Evolutionary conservation across 2,113 vertebrate genomes (phyloP).

Genomic region (Vidua chalybeata): DNA sequence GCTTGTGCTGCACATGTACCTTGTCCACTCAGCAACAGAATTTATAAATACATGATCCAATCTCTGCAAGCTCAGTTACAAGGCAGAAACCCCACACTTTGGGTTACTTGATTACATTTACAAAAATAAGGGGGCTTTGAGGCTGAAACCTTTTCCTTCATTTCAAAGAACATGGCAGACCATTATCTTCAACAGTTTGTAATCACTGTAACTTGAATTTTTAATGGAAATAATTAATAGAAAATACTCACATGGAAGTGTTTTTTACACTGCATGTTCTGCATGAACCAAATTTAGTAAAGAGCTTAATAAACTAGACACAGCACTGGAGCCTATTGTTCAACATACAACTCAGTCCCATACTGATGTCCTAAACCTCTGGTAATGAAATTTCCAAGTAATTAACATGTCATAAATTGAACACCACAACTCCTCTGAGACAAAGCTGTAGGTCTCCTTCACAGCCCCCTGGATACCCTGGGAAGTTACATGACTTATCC

Average conservation of each 20-base stretch:
- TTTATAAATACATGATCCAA: background rate
- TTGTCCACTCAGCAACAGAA: background rate
- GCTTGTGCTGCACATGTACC: rapidly evolving
- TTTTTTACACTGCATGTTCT: background rate
- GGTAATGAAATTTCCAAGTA: background rate
- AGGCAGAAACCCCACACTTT: background rate
- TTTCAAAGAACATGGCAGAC: background rate
- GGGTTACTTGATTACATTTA: background rate
- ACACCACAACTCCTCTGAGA: background rate
- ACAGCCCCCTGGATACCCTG: background rate
- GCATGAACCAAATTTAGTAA: background rate
- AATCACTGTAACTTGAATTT: background rate
- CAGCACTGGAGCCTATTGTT: background rate
- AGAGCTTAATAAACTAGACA: background rate
- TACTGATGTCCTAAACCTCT: background rate
- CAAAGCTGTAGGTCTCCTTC: background rate
- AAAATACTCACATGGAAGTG: background rate
- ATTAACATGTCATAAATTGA: background rate
- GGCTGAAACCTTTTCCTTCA: background rate
- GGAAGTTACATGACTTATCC: background rate
- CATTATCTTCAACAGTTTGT: background rate
- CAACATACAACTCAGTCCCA: background rate
- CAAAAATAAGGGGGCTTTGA: background rate
- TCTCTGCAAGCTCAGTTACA: background rate
- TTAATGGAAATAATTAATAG: background rate